A percentile compares a stretch with the other conserved stretches of the same genome.
Conservation (phyloP, 2,888 invertebrate species). For the Plemyria rubiginata region DNA sequence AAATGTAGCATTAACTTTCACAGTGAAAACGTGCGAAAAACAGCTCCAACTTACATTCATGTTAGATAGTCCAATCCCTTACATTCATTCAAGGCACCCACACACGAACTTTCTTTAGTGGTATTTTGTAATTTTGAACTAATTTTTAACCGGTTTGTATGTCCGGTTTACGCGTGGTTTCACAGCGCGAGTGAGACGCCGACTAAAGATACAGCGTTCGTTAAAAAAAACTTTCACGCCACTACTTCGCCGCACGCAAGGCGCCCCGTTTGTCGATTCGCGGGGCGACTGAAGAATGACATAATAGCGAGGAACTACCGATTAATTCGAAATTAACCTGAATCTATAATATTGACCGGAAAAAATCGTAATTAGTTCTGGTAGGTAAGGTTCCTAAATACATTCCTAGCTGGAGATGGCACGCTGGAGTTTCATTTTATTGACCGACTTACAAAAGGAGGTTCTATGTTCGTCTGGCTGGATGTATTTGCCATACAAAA, state of each 20-base stretch:
- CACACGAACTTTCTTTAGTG: constrained; percentile 44
- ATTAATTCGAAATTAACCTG: constrained; percentile 35
- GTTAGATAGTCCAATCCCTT: constrained; percentile 39
- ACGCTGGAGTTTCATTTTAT: too few relatives aligned
- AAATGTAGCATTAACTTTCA: constrained; percentile 32
- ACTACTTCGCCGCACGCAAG: constrained; percentile 9
- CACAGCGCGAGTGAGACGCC: constrained; percentile 27
- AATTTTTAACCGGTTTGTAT: constrained; percentile 29
- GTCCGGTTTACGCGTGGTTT: constrained; percentile 28
- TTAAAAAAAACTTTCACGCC: constrained; percentile 34
- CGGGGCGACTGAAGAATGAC: constrained; percentile 13
- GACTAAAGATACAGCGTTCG: constrained; percentile 20
- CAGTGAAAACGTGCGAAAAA: constrained; percentile 36
- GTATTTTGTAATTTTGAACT: constrained; percentile 39
- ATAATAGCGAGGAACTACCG: constrained; percentile 26
- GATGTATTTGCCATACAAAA: too few relatives aligned
- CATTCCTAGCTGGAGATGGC: not conserved
- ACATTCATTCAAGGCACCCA: constrained; percentile 36
- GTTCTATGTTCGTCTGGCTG: too few relatives aligned
- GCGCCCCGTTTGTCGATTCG: constrained; percentile 1
- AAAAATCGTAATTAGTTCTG: constrained; percentile 4
- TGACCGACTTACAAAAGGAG: too few relatives aligned
- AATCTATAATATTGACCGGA: constrained; percentile 25
- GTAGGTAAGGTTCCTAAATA: not conserved
- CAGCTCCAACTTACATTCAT: constrained; percentile 54